phyloP scores from a whole-genome alignment of 2,113 vertebrate species.

The Paradoxurus hermaphroditus region DNA sequence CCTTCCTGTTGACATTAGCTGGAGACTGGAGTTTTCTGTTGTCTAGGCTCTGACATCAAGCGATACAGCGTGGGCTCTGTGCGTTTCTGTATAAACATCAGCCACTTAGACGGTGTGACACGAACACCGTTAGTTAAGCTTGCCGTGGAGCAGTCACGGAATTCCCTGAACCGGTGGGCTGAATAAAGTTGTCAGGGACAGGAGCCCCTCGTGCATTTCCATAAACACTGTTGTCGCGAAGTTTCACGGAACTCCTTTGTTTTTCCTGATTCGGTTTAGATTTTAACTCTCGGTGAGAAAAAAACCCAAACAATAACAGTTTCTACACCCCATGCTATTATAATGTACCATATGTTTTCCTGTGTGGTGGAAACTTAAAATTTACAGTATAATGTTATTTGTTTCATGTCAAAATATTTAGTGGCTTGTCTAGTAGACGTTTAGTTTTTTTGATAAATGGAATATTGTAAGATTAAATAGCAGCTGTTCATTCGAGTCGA shows the following conservation, averaged over 20 bases:
- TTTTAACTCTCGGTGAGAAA: conserved; percentile 22
- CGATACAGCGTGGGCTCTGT: background rate
- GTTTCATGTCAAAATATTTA: conserved; percentile 64
- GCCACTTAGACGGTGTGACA: background rate
- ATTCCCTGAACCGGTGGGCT: background rate
- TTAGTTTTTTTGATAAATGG: conserved; percentile 53
- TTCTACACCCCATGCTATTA: conserved; percentile 23
- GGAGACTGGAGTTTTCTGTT: conserved; percentile 41
- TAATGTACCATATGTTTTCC: conserved; percentile 57
- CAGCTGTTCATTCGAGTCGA: conserved; percentile 44
- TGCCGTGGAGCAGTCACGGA: background rate
- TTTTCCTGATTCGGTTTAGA: conserved; percentile 33
- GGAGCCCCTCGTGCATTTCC: background rate
- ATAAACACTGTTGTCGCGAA: background rate
- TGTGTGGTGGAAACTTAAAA: conserved; percentile 34
- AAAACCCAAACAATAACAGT: conserved; percentile 13
- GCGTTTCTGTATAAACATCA: background rate
- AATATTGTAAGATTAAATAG: conserved; percentile 63
- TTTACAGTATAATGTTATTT: conserved; percentile 46
- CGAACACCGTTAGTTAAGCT: background rate
- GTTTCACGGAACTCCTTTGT: background rate
- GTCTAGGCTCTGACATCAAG: background rate
- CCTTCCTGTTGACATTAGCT: conserved; percentile 70
- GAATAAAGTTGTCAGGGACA: background rate
- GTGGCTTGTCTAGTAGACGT: conserved; percentile 32